These are phyloP conservation scores for Corythornis cristatus DNA, from an alignment of 2,113 vertebrate species.

Conservation along the genomic window DNA sequence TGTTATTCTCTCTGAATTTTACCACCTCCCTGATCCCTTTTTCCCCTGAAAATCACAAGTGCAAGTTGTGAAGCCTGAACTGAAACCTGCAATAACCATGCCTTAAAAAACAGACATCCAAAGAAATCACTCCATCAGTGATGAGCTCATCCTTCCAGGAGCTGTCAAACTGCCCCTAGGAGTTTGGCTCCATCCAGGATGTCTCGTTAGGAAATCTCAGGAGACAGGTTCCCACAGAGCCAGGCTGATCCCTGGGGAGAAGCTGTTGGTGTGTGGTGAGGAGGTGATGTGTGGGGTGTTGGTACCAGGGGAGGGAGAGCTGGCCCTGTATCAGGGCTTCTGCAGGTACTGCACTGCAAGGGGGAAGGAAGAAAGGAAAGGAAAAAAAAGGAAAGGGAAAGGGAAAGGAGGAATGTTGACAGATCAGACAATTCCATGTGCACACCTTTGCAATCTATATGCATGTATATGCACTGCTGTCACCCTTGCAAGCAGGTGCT, in stretches of 20 bases:
- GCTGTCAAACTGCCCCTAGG: constrained; percentile 43
- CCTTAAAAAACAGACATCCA: background rate
- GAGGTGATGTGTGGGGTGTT: constrained; percentile 25
- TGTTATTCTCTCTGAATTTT: background rate
- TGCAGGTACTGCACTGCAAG: no score
- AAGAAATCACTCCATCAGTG: background rate
- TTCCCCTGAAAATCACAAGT: background rate
- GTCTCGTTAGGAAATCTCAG: constrained; percentile 27
- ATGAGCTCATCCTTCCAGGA: constrained; percentile 32
- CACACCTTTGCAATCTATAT: background rate
- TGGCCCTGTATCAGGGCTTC: no score
- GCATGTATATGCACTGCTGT: background rate
- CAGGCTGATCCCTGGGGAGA: constrained; percentile 39
- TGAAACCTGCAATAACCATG: background rate
- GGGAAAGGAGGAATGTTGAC: background rate
- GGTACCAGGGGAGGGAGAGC: background rate
- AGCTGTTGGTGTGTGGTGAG: constrained; percentile 1
- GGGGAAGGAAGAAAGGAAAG: no score
- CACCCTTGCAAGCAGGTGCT: background rate
- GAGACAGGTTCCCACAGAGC: constrained; percentile 2
- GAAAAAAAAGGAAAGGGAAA: no score
- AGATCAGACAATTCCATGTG: background rate
- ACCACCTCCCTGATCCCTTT: background rate
- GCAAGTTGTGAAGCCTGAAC: background rate
- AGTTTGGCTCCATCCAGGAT: background rate